phyloP scores from a whole-genome alignment of 2,888 invertebrate species.

The Parascotia fuliginaria region DNA sequence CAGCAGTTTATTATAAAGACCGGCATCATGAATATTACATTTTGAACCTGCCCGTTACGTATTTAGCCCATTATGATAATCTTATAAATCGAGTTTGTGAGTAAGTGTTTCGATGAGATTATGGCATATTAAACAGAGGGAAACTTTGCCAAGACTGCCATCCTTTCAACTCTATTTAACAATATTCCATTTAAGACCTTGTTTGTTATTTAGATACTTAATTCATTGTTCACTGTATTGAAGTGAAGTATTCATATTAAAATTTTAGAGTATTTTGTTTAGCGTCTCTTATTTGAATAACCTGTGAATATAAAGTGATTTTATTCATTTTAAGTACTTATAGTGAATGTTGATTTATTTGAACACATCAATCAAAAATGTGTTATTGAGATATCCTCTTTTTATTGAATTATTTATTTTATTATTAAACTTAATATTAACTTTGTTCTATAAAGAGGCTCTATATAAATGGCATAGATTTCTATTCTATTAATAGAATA shows the following conservation, averaged over 20 bases:
- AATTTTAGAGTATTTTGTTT: constrained; percentile 27
- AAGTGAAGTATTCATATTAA: constrained; percentile 34
- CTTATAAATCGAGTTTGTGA: constrained; percentile 25
- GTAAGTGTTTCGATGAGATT: constrained; percentile 20
- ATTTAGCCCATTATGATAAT: constrained; percentile 30
- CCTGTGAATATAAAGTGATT: constrained; percentile 21
- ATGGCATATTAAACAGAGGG: constrained; percentile 11
- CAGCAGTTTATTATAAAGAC: constrained; percentile 21
- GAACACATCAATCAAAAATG: too few relatives aligned
- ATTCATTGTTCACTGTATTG: constrained; percentile 30
- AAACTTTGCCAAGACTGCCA: not conserved
- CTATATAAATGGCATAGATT: too few relatives aligned
- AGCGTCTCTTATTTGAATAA: constrained; percentile 33
- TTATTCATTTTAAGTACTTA: constrained; percentile 25
- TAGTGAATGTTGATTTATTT: not conserved
- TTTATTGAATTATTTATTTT: too few relatives aligned
- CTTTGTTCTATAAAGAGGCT: too few relatives aligned
- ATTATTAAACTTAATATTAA: too few relatives aligned
- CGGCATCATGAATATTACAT: too few relatives aligned
- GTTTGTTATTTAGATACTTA: constrained; percentile 29
- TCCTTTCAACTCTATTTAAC: constrained; percentile 45
- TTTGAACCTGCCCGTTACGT: too few relatives aligned
- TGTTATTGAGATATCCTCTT: too few relatives aligned
- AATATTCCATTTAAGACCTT: constrained; percentile 42
- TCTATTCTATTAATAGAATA: too few relatives aligned